Percentiles rank a stretch among this genome's conserved stretches.
These are phyloP conservation scores for Carassius gibelio DNA, from an alignment of 2,113 vertebrate species.

Conservation along the genomic window DNA sequence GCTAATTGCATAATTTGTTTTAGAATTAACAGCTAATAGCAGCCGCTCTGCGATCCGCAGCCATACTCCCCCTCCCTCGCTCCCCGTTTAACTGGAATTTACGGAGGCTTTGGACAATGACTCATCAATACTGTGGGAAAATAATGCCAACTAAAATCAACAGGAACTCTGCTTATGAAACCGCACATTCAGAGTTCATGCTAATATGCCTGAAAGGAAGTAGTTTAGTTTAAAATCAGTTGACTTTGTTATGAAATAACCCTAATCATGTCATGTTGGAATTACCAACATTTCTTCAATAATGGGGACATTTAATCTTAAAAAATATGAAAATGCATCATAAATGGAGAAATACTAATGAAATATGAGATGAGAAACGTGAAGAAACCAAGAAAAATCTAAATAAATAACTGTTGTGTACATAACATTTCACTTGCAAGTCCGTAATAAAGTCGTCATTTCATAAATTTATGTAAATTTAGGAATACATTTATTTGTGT, in stretches of 20 bases:
- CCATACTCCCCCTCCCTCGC: conserved; percentile 48
- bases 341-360: not conserved
- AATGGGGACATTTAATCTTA: not conserved
- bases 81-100: conserved; percentile 63
- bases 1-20: conserved; percentile 85
- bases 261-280: not conserved
- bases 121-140: conserved; percentile 54
- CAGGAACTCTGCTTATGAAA: conserved; percentile 37
- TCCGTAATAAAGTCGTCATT: not conserved
- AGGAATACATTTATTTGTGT: not conserved
- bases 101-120: conserved; percentile 61
- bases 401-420: not conserved
- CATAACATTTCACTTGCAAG: not conserved
- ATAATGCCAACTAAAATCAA: conserved; percentile 53
- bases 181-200: conserved; percentile 16
- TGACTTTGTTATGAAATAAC: not conserved
- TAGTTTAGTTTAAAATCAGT: conserved; percentile 35
- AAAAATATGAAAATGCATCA: not conserved
- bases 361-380: not conserved
- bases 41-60: conserved; percentile 64
- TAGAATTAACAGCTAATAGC: conserved; percentile 80
- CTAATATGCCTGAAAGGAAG: conserved; percentile 33
- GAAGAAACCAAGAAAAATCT: not conserved
- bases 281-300: not conserved
- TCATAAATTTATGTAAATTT: not conserved